These are phyloP conservation scores for Spheniscus mendiculus DNA, from an alignment of 2,113 vertebrate species.

Conservation along the genomic window DNA sequence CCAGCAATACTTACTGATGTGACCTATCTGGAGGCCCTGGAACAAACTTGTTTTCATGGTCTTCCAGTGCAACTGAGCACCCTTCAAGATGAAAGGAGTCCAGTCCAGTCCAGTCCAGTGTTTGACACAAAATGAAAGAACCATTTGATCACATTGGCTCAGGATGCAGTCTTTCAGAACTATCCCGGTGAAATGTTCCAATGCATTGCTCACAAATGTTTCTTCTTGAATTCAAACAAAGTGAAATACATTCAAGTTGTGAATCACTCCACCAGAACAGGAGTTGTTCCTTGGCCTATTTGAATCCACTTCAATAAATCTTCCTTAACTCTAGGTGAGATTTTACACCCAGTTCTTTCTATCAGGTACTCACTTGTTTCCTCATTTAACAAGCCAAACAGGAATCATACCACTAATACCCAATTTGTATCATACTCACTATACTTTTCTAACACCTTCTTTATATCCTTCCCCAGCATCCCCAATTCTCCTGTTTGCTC, in stretches of 20 bases:
- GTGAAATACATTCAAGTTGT: conserved; percentile 33
- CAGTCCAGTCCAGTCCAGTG: not conserved
- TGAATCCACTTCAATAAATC: conserved; percentile 53
- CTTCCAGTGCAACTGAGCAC: not conserved
- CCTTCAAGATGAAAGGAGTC: not conserved
- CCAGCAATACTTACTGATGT: not conserved
- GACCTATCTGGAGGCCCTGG: not conserved
- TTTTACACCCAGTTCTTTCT: conserved; percentile 25
- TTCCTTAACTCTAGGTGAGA: conserved; percentile 24
- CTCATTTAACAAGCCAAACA: conserved; percentile 64
- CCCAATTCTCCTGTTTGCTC: not conserved
- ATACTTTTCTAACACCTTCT: not conserved
- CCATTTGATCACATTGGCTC: conserved; percentile 30
- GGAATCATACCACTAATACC: conserved; percentile 40
- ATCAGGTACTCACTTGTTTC: conserved; percentile 23
- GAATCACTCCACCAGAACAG: not conserved
- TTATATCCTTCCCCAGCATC: not conserved
- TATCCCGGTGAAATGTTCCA: conserved; percentile 26
- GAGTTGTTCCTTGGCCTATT: not conserved
- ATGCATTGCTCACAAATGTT: conserved; percentile 21
- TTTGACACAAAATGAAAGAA: conserved; percentile 44
- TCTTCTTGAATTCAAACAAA: conserved; percentile 53
- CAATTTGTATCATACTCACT: not conserved
- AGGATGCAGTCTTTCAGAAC: not conserved
- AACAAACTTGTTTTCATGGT: no score